phyloP scores from a whole-genome alignment of 2,113 vertebrate genomes.

The Pholis gunnellus region DNA sequence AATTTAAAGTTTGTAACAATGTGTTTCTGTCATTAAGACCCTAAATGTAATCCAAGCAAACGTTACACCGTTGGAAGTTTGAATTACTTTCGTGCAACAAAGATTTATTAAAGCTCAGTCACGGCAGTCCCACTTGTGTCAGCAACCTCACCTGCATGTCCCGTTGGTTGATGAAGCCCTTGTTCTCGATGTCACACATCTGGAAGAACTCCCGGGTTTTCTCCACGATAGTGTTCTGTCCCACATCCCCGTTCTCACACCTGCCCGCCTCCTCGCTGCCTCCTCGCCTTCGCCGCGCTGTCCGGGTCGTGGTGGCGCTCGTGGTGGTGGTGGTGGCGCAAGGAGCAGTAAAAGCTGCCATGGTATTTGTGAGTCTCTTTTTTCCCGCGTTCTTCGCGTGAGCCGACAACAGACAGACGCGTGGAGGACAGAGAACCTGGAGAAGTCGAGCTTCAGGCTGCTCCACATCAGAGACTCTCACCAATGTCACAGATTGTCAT shows the following conservation, averaged over 20 bases:
- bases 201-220: slow-evolving; percentile 93
- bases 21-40: neutral
- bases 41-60: neutral
- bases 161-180: slow-evolving; percentile 89
- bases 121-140: neutral
- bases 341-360: slow-evolving; percentile 75
- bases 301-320: slow-evolving; percentile 32
- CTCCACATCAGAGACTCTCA: slow-evolving; percentile 72
- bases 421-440: slow-evolving; percentile 47
- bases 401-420: slow-evolving; percentile 45
- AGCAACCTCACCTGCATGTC: slow-evolving; percentile 91
- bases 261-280: neutral
- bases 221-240: slow-evolving; percentile 78
- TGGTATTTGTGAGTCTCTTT: slow-evolving; percentile 49
- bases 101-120: neutral
- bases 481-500: slow-evolving; percentile 67
- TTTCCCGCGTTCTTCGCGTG: slow-evolving; percentile 62
- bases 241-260: slow-evolving; percentile 32
- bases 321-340: slow-evolving; percentile 5
- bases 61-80: fast-evolving
- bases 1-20: neutral
- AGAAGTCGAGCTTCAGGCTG: slow-evolving; percentile 67
- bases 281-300: slow-evolving; percentile 20
- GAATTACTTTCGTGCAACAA: neutral
- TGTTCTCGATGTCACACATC: slow-evolving; percentile 91